A percentile compares a stretch with the other conserved stretches of the same genome.
Evolutionary conservation across 2,888 invertebrate species (phyloP).

Genomic region (Beris morrisii): DNA sequence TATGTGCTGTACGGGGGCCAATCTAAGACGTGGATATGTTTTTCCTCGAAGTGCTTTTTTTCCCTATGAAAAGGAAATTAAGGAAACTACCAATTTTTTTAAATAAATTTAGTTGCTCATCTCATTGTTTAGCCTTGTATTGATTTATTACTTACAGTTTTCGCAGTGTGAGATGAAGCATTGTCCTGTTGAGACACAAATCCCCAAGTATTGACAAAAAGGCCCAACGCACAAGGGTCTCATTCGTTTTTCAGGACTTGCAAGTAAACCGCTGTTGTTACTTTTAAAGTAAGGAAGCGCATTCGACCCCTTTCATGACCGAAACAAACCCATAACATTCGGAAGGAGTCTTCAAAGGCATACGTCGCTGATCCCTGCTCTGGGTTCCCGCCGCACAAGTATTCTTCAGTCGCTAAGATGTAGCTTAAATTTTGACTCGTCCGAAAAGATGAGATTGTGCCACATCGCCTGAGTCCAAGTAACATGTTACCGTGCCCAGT

Average conservation of each 20-base stretch:
- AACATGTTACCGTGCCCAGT: background rate
- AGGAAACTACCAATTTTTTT: too few species aligned
- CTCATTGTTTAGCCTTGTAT: background rate
- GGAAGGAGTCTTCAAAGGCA: constrained; percentile 7
- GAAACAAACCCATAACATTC: background rate
- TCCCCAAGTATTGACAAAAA: background rate
- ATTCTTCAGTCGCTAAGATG: background rate
- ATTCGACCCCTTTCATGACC: constrained; percentile 2
- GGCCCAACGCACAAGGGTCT: background rate
- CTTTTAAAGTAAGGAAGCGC: background rate
- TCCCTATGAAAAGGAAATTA: too few species aligned
- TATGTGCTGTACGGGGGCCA: too few species aligned
- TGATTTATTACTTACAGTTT: background rate
- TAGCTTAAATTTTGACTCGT: constrained; percentile 7
- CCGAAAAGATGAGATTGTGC: background rate
- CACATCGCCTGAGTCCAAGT: background rate
- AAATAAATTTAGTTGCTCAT: too few species aligned
- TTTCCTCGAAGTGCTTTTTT: too few species aligned
- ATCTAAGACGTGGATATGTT: too few species aligned
- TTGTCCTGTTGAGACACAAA: constrained; percentile 7
- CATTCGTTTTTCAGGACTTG: background rate
- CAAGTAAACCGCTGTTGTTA: background rate
- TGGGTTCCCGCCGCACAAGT: background rate
- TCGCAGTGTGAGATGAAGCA: background rate
- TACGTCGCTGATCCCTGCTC: background rate